These are phyloP conservation scores for Heliconius hermathena DNA, from an alignment of 1,140 invertebrate species.

Conservation along the genomic window DNA sequence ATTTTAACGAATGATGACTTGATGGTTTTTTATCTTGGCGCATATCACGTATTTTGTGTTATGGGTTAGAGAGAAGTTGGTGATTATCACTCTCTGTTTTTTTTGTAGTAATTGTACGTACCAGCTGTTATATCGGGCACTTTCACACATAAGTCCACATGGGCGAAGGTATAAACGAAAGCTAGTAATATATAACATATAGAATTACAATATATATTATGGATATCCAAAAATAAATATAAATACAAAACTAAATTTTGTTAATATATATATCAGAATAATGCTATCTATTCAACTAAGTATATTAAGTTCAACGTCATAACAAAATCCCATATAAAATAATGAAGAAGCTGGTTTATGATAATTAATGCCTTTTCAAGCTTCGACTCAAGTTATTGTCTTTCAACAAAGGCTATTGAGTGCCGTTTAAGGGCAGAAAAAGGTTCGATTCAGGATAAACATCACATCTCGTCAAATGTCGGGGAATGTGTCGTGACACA, in stretches of 20 bases:
- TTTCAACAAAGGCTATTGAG: slow-evolving; percentile 68
- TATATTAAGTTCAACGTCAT: background rate
- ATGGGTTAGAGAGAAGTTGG: background rate
- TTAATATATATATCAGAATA: too few species aligned
- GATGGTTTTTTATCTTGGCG: slow-evolving; percentile 20
- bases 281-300: background rate
- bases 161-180: too few species aligned
- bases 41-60: background rate
- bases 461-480: slow-evolving; percentile 53
- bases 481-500: slow-evolving; percentile 29
- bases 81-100: background rate
- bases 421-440: slow-evolving; percentile 73
- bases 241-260: too few species aligned
- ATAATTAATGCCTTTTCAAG: slow-evolving; percentile 70
- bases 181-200: too few species aligned
- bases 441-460: slow-evolving; percentile 62
- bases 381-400: slow-evolving; percentile 61
- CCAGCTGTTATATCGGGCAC: too few species aligned
- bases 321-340: slow-evolving; percentile 7
- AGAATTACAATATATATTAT: too few species aligned
- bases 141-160: too few species aligned
- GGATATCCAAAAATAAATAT: too few species aligned
- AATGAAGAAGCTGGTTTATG: slow-evolving; percentile 53
- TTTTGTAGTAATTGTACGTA: background rate
- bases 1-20: slow-evolving; percentile 30